Base-by-base conservation (phyloP, 2,797 vertebrate species). In the Myoxocephalus aenaeus region DNA sequence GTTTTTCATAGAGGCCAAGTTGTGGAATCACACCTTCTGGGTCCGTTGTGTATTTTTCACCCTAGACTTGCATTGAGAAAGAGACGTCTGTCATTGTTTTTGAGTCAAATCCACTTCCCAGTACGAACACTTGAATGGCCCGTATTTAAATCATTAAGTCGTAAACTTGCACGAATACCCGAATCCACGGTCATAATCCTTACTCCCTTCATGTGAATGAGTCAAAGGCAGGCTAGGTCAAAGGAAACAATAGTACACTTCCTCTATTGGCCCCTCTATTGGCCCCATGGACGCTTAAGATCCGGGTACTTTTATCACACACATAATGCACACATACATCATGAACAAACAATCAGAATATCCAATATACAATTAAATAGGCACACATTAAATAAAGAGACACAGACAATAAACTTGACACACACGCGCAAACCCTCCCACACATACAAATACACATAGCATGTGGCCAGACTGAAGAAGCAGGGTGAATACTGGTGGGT, bases 381-480 rank as follows among this genome's bases (percentile, higher is more conserved):
- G 8, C 32, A 76, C 5, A 77, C 40, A n/a, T 17, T 13, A 74
- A 70, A 71, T 42, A 53, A 77, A 67, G 36, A 58, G 11, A 46
- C 11, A 65, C 2, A 64, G 10, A 71, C 51, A 82, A 77, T 80
- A 20, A 82, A 18, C 44, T 22, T 22, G 48, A 53, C 51, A 53
- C 54, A 29, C 53, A 56, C 53, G 29, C 4, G 72, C n/a, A 75
- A 13, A 54, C 54, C 44, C 78, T 59, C 80, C 53, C 64, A 72
- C 70, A 38, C 62, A 78, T 22, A 29, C 20, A 79, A 20, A 61
- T 14, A 67, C 71, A 70, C 34, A 76, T 42, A 69, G 36, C 59
- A 77, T 69, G 81, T 75, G 74, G 58, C 36, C 71, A 73, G 67
- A 82, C 72, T 73, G 80, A 73, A 57, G 61, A 81, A 50, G 63